These are phyloP conservation scores for Drosophila birchii DNA, from an alignment of 2,888 invertebrate species.

Conservation along the genomic window DNA sequence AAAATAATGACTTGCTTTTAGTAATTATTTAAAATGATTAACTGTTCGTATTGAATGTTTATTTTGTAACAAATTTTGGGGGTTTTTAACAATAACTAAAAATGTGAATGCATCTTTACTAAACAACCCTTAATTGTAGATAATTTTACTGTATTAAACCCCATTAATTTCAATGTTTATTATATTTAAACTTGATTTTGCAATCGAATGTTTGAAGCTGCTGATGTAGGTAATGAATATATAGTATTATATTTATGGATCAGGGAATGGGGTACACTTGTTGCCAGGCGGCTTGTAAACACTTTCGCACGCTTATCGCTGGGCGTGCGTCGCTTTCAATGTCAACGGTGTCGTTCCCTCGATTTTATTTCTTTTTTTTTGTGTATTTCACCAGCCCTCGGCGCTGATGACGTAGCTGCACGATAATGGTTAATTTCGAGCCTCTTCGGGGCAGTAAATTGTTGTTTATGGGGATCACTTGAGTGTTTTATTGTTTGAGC, in stretches of 20 bases:
- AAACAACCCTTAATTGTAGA: neutral
- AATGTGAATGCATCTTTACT: neutral
- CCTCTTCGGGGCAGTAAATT: slow-evolving; percentile 13
- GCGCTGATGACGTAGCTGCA: slow-evolving; percentile 62
- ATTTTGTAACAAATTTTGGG: neutral
- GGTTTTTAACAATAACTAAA: too few species aligned
- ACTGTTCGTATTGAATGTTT: neutral
- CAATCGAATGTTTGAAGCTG: slow-evolving; percentile 10
- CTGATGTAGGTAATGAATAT: neutral
- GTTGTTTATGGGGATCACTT: slow-evolving; percentile 32
- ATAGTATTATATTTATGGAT: neutral
- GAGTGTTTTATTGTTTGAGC: slow-evolving; percentile 29
- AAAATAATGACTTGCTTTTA: neutral
- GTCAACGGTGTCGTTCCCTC: slow-evolving; percentile 70
- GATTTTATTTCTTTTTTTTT: slow-evolving; percentile 11
- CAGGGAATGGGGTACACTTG: slow-evolving; percentile 35
- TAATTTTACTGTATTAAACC: neutral
- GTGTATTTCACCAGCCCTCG: slow-evolving; percentile 64
- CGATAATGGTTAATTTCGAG: slow-evolving; percentile 15
- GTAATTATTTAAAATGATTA: neutral
- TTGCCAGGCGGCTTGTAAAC: slow-evolving; percentile 59
- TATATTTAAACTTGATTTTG: neutral
- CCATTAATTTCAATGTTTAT: too few species aligned
- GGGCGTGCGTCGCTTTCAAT: slow-evolving; percentile 60
- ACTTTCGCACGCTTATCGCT: slow-evolving; percentile 53